Base-by-base conservation (phyloP, 2,113 vertebrate genomes). In the Gallinago jamesoni region DNA sequence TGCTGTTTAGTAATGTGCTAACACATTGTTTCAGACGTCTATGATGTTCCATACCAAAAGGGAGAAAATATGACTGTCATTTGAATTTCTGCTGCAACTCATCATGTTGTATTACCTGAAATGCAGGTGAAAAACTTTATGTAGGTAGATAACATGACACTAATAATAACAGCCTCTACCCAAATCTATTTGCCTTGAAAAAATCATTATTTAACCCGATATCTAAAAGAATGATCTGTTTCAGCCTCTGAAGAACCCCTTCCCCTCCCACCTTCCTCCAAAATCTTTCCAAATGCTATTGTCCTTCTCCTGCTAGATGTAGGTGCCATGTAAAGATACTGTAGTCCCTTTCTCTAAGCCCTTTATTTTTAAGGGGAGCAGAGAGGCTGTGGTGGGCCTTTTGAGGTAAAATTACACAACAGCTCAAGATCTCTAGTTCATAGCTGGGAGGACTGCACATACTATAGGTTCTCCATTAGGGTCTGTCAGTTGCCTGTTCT, bases 1-100 rank as follows among this genome's bases (percentile, higher is more conserved):
- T 97, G 52, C 57, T 95, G 37, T 91, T 95, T 76, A 90, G 63
- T 90, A 84, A 83, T 56, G 52, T 72, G 23, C 15, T 84, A 68
- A 75, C 55, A 70, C 68, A 87, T 87, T 76, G 15, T 92, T 95
- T 96, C 41, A 94, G 53, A 66, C 73, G 70, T 95, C 33, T 76
- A 20, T 91, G 78, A 78, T 69, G 45, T 81, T 72, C 28, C 43
- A 11, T 76, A 88, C 23, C 52, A 94, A 47, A 56, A 93, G 13
- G 16, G 30, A 96, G 16, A 33, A 73, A 78, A 86, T 53, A 95
- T 4, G 18, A 84, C 45, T 74, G 59, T 62, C 60, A 91, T 79
- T 73, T 87, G 37, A 94, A 85, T 90, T 95, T 94, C 67, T 89
- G 27, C 30, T 93, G 41, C 62, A 84, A 73, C 20, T 66, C 8